These are phyloP conservation scores for Pseudomyrmex cubaensis DNA, from an alignment of 1,140 invertebrate species.

Conservation along the genomic window DNA sequence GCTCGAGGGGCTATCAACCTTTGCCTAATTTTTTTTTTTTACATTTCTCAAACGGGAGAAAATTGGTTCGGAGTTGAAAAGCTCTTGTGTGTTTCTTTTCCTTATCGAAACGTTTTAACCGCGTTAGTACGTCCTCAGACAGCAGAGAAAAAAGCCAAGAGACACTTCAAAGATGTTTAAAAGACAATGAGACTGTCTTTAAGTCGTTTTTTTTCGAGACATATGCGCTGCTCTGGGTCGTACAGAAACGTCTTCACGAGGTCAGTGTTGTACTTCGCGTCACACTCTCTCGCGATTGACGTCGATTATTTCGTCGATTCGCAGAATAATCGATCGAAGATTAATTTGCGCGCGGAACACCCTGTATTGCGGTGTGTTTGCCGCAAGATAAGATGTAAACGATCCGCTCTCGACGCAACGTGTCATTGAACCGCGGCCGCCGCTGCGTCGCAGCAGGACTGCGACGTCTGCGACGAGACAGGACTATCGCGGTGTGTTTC, in stretches of 20 bases:
- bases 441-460: not conserved
- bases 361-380: not conserved
- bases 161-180: too few relatives aligned
- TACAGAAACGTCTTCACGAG: too few relatives aligned
- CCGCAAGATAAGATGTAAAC: not conserved
- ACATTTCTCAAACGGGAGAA: not conserved
- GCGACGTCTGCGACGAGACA: not conserved
- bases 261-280: too few relatives aligned
- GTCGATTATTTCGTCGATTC: too few relatives aligned
- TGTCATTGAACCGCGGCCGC: conserved; percentile 25
- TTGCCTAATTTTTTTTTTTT: not conserved
- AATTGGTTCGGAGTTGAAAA: not conserved
- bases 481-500: not conserved
- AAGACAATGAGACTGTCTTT: too few relatives aligned
- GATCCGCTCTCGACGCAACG: not conserved
- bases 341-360: not conserved
- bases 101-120: too few relatives aligned
- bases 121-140: too few relatives aligned
- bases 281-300: too few relatives aligned
- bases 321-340: not conserved
- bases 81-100: too few relatives aligned
- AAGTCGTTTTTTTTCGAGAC: too few relatives aligned
- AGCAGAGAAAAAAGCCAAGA: too few relatives aligned
- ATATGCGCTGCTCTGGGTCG: too few relatives aligned
- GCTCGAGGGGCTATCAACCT: conserved; percentile 23